These are phyloP conservation scores for Nephotettix cincticeps DNA, from an alignment of 1,140 invertebrate genomes.

Conservation along the genomic window DNA sequence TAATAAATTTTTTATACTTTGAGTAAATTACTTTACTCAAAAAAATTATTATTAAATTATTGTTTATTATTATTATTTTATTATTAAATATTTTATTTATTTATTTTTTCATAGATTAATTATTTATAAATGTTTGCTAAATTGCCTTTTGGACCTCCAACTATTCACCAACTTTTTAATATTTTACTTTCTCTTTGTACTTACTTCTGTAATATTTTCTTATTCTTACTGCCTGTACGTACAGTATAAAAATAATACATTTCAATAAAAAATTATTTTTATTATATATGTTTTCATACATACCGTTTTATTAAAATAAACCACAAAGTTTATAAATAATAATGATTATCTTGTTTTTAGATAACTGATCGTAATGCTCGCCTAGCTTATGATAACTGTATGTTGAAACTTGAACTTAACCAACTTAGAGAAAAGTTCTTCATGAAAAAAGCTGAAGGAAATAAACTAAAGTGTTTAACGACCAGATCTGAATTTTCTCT, in stretches of 20 bases:
- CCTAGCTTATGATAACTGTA: not conserved
- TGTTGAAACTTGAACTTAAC: not conserved
- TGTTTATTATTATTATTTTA: too few species aligned
- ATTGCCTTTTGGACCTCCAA: too few species aligned
- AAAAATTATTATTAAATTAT: too few species aligned
- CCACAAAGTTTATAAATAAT: too few species aligned
- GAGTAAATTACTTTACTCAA: too few species aligned
- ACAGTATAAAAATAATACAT: not conserved
- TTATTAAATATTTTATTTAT: too few species aligned
- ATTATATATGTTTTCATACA: not conserved
- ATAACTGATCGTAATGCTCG: slow-evolving; percentile 1
- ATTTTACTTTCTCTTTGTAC: not conserved
- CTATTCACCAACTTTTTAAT: too few species aligned
- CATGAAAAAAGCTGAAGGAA: not conserved
- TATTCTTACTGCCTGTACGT: not conserved
- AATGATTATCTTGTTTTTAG: not conserved
- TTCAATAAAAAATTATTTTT: not conserved
- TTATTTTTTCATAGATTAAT: too few species aligned
- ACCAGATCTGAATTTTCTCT: too few species aligned
- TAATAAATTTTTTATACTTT: too few species aligned
- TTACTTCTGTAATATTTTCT: not conserved
- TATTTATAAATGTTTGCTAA: too few species aligned
- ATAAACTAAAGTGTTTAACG: too few species aligned
- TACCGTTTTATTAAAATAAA: not conserved
- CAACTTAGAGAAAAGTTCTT: not conserved